phyloP scores from a whole-genome alignment of 1,140 invertebrate species.

The Drosophila neocordata region DNA sequence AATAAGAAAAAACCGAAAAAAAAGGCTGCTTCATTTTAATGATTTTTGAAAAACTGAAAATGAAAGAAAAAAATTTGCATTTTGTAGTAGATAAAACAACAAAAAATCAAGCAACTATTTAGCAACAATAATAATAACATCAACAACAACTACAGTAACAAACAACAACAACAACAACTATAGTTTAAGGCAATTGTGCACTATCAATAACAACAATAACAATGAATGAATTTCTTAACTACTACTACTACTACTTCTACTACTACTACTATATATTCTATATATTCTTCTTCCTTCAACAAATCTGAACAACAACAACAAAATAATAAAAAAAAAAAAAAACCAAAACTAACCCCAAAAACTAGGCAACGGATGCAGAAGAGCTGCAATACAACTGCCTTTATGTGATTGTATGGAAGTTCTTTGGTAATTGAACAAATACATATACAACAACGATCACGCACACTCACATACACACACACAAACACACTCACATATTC shows the following conservation, averaged over 20 bases:
- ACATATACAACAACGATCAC: slow-evolving; percentile 49
- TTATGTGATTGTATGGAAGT: slow-evolving; percentile 82
- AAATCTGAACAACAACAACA: slow-evolving; percentile 30
- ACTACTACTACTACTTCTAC: slow-evolving; percentile 24
- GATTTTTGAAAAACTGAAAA: slow-evolving; percentile 45
- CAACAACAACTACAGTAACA: slow-evolving; percentile 28
- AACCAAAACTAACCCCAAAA: slow-evolving; percentile 52
- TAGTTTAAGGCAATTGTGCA: slow-evolving; percentile 18
- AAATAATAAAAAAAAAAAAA: slow-evolving; percentile 26
- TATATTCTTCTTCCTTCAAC: slow-evolving; percentile 39
- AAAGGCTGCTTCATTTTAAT: slow-evolving; percentile 60
- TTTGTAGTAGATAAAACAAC: slow-evolving; percentile 58
- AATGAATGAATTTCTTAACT: slow-evolving; percentile 10
- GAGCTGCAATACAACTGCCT: slow-evolving; percentile 81
- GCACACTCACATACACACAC: slow-evolving; percentile 9
- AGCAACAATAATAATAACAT: slow-evolving; percentile 12
- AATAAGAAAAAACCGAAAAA: slow-evolving; percentile 24
- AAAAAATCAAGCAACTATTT: slow-evolving; percentile 10
- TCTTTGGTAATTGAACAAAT: slow-evolving; percentile 79
- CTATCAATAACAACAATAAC: slow-evolving; percentile 25
- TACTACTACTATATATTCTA: slow-evolving; percentile 29
- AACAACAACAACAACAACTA: slow-evolving; percentile 29
- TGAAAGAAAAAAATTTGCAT: slow-evolving; percentile 60
- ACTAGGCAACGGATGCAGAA: slow-evolving; percentile 79
- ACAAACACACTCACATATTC: slow-evolving; percentile 1